Percentiles rank a stretch among this genome's conserved stretches.
Conservation (phyloP, 2,113 vertebrate genomes). For the Xiphophorus maculatus region DNA sequence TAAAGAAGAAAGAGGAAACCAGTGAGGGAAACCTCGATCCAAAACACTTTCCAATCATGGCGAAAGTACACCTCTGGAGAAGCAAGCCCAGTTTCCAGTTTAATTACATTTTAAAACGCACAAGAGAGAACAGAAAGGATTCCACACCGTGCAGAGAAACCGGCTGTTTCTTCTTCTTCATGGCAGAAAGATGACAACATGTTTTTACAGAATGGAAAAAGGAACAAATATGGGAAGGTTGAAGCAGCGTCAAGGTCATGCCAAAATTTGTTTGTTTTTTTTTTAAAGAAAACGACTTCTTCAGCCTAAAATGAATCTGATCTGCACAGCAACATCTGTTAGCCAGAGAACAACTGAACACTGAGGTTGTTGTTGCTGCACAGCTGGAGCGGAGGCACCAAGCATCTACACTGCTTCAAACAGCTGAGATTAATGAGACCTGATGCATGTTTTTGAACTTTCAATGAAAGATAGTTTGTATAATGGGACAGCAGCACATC, state of each 20-base stretch:
- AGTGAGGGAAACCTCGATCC: conserved; percentile 17
- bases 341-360: conserved; percentile 32
- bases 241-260: background rate
- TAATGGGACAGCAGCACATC: too few species aligned
- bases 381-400: background rate
- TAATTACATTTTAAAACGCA: conserved; percentile 56
- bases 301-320: conserved; percentile 42
- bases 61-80: conserved; percentile 47
- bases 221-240: background rate
- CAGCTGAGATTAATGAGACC: too few species aligned
- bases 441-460: too few species aligned
- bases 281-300: background rate
- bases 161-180: conserved; percentile 21
- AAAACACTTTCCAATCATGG: conserved; percentile 51
- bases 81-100: conserved; percentile 39
- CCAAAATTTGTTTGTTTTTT: background rate
- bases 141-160: conserved; percentile 16
- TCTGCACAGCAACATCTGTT: conserved; percentile 44
- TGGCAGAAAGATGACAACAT: background rate
- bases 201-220: background rate
- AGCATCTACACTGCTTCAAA: too few species aligned
- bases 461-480: too few species aligned
- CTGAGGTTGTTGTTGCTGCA: conserved; percentile 64
- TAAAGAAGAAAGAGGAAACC: conserved; percentile 19
- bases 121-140: conserved; percentile 24